These are phyloP conservation scores for Stichopus horrens DNA, from an alignment of 53 echinoderm and acorn worm genomes.

Conservation along the genomic window DNA sequence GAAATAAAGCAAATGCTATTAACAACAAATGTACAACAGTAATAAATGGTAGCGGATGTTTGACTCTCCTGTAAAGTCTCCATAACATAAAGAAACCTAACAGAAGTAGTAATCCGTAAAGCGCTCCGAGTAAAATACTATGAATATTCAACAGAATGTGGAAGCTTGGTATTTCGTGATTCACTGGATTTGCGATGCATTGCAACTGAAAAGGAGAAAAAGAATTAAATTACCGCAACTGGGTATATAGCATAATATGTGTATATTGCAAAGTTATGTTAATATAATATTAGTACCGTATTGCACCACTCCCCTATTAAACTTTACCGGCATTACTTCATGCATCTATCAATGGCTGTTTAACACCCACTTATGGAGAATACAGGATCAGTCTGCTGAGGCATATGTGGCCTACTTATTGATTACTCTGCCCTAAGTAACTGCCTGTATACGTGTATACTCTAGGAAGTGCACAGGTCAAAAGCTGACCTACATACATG, in stretches of 20 bases:
- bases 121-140: not conserved
- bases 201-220: not conserved
- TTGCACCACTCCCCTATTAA: too few relatives aligned
- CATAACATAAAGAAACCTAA: slow-evolving; percentile 7
- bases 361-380: too few relatives aligned
- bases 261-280: not conserved
- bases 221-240: not conserved
- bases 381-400: too few relatives aligned
- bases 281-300: too few relatives aligned
- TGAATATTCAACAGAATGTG: not conserved
- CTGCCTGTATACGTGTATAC: too few relatives aligned
- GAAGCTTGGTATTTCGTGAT: not conserved
- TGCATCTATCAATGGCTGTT: too few relatives aligned
- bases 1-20: not conserved
- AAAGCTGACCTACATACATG: too few relatives aligned
- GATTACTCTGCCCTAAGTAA: too few relatives aligned
- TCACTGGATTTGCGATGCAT: not conserved
- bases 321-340: too few relatives aligned
- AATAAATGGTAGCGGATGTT: slow-evolving; percentile 9
- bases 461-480: too few relatives aligned
- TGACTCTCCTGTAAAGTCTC: not conserved
- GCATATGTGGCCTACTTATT: too few relatives aligned
- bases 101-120: not conserved
- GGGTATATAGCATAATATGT: not conserved
- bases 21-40: not conserved